Percentiles rank a stretch among this genome's conserved stretches.
Conservation (phyloP, 2,888 invertebrate genomes). For the Drosophila sordidula region DNA sequence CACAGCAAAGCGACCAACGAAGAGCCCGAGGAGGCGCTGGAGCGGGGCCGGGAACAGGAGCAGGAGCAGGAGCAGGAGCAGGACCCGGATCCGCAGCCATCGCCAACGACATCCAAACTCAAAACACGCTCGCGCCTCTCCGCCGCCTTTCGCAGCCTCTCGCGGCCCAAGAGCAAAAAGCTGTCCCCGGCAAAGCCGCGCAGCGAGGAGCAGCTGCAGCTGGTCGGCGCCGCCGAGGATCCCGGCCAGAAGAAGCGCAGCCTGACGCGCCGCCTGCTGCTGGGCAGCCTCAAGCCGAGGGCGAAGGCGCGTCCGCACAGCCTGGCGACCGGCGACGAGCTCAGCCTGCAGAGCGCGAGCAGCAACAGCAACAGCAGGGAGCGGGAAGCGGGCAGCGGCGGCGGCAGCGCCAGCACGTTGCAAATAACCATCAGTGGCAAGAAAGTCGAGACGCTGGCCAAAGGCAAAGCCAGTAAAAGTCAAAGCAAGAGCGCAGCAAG, state of each 20-base stretch:
- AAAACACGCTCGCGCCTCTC: slow-evolving; percentile 83
- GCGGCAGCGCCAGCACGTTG: slow-evolving; percentile 71
- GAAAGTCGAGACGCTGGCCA: slow-evolving; percentile 74
- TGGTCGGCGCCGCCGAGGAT: slow-evolving; percentile 43
- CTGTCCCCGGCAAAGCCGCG: not conserved
- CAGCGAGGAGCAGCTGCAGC: slow-evolving; percentile 31
- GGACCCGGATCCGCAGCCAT: slow-evolving; percentile 29
- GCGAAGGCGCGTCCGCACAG: slow-evolving; percentile 51
- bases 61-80: slow-evolving; percentile 26
- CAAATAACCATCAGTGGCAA: slow-evolving; percentile 84
- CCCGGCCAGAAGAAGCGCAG: slow-evolving; percentile 76
- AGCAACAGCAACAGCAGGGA: slow-evolving; percentile 7
- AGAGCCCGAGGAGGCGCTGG: slow-evolving; percentile 22
- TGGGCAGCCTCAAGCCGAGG: slow-evolving; percentile 78
- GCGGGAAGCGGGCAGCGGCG: not conserved
- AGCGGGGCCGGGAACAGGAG: slow-evolving; percentile 14
- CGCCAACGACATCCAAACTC: slow-evolving; percentile 52
- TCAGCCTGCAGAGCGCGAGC: slow-evolving; percentile 51
- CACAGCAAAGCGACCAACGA: slow-evolving; percentile 44
- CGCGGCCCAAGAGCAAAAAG: slow-evolving; percentile 71
- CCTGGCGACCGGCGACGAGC: slow-evolving; percentile 66
- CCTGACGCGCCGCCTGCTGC: slow-evolving; percentile 77
- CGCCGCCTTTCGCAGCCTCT: slow-evolving; percentile 81
- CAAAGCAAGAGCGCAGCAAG: slow-evolving; percentile 48
- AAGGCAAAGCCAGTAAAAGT: slow-evolving; percentile 32